Conservation (phyloP, 2,888 invertebrate species). For the Erebia palarica region DNA sequence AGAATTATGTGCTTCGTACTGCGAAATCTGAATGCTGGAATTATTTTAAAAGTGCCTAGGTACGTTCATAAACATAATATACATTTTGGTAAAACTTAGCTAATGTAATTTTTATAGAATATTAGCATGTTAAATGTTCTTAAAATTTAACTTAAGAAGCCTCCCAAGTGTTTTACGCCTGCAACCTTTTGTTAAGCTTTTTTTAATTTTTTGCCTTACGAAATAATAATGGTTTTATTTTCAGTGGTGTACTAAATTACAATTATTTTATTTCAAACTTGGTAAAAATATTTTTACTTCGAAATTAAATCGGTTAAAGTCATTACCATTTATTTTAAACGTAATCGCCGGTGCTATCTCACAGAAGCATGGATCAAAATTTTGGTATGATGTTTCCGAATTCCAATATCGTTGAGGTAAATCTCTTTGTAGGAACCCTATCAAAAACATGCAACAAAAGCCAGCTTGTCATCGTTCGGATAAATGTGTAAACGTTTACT, state of each 20-base stretch:
- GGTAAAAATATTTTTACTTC: neutral
- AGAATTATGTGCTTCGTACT: neutral
- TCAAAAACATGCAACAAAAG: conserved; percentile 72
- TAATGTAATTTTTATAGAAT: neutral
- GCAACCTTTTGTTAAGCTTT: too few species aligned
- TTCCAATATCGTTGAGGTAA: neutral
- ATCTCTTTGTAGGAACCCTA: conserved; percentile 34
- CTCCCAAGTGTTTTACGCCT: too few species aligned
- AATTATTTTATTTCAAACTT: too few species aligned
- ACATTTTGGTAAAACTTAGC: neutral
- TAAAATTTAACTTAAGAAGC: too few species aligned
- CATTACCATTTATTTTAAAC: neutral
- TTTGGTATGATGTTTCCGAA: neutral
- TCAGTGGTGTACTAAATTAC: too few species aligned
- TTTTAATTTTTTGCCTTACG: too few species aligned
- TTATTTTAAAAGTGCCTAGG: neutral
- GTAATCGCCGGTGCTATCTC: neutral
- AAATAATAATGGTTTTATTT: too few species aligned
- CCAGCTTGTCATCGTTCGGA: conserved; percentile 62
- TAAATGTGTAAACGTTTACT: conserved; percentile 74
- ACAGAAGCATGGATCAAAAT: neutral
- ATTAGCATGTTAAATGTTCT: too few species aligned
- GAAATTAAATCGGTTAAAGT: neutral
- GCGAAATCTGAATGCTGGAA: neutral
- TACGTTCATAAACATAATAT: neutral